A percentile compares a stretch with the other conserved stretches of the same genome.
Evolutionary conservation across 2,888 invertebrate genomes (phyloP).

Genomic region (Heliconius ismenius): DNA sequence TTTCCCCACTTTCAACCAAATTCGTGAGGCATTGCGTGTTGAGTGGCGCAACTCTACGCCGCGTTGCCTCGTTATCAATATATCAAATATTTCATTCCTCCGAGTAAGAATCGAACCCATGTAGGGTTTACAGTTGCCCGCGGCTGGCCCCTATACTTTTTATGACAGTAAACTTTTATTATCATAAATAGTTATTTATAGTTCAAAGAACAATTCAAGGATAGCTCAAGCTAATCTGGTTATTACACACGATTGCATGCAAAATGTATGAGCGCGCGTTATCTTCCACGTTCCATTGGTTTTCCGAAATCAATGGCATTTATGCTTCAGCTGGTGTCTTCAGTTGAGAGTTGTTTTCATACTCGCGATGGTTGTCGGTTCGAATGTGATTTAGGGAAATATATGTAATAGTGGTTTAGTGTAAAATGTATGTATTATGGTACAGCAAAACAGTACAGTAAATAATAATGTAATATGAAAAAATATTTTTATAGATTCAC

Average conservation of each 20-base stretch:
- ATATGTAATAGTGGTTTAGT: too few species aligned
- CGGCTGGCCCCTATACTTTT: neutral
- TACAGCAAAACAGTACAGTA: too few species aligned
- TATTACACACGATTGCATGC: slow-evolving; percentile 12
- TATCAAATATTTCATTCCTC: neutral
- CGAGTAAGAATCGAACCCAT: neutral
- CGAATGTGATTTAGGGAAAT: neutral
- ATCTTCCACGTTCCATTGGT: slow-evolving; percentile 9
- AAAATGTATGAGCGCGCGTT: neutral
- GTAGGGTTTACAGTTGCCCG: neutral
- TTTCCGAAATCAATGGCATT: neutral
- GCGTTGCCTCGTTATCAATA: neutral
- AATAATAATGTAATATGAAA: too few species aligned
- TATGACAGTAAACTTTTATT: neutral
- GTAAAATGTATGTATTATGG: too few species aligned
- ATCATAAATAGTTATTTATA: neutral
- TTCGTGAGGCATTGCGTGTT: neutral
- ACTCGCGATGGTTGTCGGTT: neutral
- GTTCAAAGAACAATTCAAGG: neutral
- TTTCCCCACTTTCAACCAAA: neutral
- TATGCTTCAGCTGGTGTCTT: neutral
- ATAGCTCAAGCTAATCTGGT: slow-evolving; percentile 4
- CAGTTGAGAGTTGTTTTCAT: neutral
- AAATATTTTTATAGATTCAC: neutral
- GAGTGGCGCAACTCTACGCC: neutral